These are phyloP conservation scores for Parus major DNA, from an alignment of 2,113 vertebrate genomes.

Conservation along the genomic window DNA sequence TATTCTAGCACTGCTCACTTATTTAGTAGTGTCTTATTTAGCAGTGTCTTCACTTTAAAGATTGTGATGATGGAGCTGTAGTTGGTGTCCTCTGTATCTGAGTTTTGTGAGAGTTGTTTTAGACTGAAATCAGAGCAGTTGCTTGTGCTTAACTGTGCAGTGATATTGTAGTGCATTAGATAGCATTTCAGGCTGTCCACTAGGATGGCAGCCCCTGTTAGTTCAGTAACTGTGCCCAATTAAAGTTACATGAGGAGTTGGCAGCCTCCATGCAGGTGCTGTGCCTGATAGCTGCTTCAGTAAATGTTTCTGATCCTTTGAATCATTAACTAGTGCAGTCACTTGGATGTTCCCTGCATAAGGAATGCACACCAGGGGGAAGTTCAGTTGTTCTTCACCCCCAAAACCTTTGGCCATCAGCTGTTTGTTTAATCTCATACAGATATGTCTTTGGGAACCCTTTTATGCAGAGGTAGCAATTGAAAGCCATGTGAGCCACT, in stretches of 20 bases:
- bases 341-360: neutral
- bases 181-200: constrained; percentile 8
- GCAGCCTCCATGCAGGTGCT: neutral
- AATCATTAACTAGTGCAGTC: neutral
- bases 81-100: neutral
- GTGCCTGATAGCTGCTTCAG: neutral
- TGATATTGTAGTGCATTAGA: neutral
- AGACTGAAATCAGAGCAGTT: constrained; percentile 9
- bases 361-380: neutral
- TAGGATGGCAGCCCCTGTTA: neutral
- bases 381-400: neutral
- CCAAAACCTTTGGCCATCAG: neutral
- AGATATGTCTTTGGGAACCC: neutral
- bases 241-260: constrained; percentile 46
- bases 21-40: neutral
- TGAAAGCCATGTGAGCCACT: neutral
- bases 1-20: neutral
- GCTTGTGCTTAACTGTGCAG: neutral
- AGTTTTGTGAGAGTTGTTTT: neutral
- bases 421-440: neutral
- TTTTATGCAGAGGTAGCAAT: neutral
- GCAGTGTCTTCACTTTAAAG: neutral
- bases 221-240: neutral
- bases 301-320: neutral
- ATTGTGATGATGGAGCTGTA: neutral